A percentile compares a stretch with the other conserved stretches of the same genome.
phyloP scores from a whole-genome alignment of 2,888 invertebrate species.

The Pinctada fucata region DNA sequence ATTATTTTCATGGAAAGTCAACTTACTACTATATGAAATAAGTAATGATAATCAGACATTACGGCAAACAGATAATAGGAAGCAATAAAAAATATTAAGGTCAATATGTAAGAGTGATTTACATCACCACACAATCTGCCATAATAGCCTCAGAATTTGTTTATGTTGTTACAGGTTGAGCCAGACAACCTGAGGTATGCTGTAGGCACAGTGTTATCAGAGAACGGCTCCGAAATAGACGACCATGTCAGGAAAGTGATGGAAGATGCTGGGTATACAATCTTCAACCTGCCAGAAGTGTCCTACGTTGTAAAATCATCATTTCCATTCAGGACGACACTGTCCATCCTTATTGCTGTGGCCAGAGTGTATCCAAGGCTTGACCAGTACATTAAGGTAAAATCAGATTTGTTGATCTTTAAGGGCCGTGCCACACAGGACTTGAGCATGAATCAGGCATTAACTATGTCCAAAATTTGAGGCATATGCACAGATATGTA shows the following conservation, averaged over 20 bases:
- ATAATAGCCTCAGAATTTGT: no score
- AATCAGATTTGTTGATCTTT: neutral
- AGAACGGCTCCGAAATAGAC: slow-evolving; percentile 58
- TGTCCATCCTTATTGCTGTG: slow-evolving; percentile 77
- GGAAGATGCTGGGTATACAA: slow-evolving; percentile 74
- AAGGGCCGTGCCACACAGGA: no score
- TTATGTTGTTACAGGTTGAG: slow-evolving; percentile 61
- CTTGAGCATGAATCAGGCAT: no score
- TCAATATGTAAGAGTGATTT: no score
- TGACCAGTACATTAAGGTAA: slow-evolving; percentile 75
- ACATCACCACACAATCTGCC: no score
- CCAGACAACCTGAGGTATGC: slow-evolving; percentile 74
- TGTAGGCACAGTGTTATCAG: slow-evolving; percentile 76
- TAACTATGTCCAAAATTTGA: no score
- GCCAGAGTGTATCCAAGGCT: slow-evolving; percentile 77
- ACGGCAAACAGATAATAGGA: no score
- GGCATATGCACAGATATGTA: no score
- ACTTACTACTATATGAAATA: no score
- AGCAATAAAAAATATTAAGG: no score
- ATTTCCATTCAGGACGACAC: slow-evolving; percentile 76
- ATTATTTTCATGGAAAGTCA: no score
- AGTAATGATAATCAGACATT: no score
- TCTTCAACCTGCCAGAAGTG: slow-evolving; percentile 75
- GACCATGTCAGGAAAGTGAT: slow-evolving; percentile 59
- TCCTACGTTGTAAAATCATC: slow-evolving; percentile 75